These are phyloP conservation scores for Drosophila villosipedis DNA, from an alignment of 2,888 invertebrate species.

Conservation along the genomic window DNA sequence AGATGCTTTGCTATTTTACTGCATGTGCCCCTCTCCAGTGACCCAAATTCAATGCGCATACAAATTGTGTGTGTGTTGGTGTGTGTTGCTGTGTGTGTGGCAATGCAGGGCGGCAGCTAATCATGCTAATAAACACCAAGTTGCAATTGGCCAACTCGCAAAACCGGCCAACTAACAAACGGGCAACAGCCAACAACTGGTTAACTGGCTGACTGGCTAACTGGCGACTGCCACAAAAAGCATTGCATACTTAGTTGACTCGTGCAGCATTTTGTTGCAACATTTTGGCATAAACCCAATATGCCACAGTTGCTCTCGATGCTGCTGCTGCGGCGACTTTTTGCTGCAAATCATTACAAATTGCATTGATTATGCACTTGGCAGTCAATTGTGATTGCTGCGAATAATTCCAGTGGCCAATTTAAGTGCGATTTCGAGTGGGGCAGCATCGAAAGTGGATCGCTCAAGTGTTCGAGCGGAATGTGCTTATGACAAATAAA, in stretches of 20 bases:
- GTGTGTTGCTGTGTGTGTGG: slow-evolving; percentile 8
- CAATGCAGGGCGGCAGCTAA: slow-evolving; percentile 61
- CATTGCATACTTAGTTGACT: slow-evolving; percentile 64
- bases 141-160: slow-evolving; percentile 59
- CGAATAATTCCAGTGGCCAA: slow-evolving; percentile 31
- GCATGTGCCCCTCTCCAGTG: slow-evolving; percentile 32
- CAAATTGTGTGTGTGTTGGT: slow-evolving; percentile 57
- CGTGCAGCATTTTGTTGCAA: slow-evolving; percentile 20
- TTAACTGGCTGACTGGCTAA: slow-evolving; percentile 10
- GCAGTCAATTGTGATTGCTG: slow-evolving; percentile 72
- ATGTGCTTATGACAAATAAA: background rate
- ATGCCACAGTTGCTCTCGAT: background rate
- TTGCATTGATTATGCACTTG: slow-evolving; percentile 79
- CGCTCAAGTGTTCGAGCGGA: background rate
- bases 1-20: slow-evolving; percentile 62
- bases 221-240: slow-evolving; percentile 55
- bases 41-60: slow-evolving; percentile 69
- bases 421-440: slow-evolving; percentile 58
- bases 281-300: slow-evolving; percentile 51
- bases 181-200: slow-evolving; percentile 56
- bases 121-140: slow-evolving; percentile 78
- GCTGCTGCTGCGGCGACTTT: slow-evolving; percentile 11
- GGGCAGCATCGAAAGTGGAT: slow-evolving; percentile 48
- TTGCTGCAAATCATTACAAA: slow-evolving; percentile 64
- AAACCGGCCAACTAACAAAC: slow-evolving; percentile 15